Conservation (phyloP, 2,113 vertebrate species). For the Trinectes maculatus region DNA sequence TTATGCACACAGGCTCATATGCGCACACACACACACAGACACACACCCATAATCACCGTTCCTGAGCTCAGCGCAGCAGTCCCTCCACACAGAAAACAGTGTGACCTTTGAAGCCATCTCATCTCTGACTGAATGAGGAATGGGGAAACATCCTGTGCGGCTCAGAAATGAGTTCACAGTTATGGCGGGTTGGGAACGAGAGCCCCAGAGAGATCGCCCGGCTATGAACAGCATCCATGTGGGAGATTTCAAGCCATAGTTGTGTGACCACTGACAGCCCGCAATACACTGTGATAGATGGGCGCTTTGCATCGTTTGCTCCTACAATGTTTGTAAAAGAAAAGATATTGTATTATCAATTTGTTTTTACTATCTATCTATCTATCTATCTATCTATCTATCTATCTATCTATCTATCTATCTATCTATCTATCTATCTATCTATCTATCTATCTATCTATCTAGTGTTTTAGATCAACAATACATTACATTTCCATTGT, state of each 20-base stretch:
- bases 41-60: slow-evolving; percentile 8
- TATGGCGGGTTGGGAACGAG: slow-evolving; percentile 56
- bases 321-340: background rate
- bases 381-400: too few species aligned
- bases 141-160: slow-evolving; percentile 63
- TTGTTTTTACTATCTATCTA: background rate
- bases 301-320: background rate
- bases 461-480: too few species aligned
- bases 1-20: background rate
- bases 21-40: background rate
- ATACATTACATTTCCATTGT: too few species aligned
- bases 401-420: too few species aligned
- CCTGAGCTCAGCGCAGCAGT: slow-evolving; percentile 7
- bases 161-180: slow-evolving; percentile 62
- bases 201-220: slow-evolving; percentile 51
- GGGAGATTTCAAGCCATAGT: slow-evolving; percentile 26
- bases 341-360: background rate
- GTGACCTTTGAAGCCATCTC: slow-evolving; percentile 71
- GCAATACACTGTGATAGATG: slow-evolving; percentile 29
- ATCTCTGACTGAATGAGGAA: slow-evolving; percentile 57
- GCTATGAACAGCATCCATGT: slow-evolving; percentile 40
- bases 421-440: too few species aligned
- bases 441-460: too few species aligned
- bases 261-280: slow-evolving; percentile 19
- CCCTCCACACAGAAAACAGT: slow-evolving; percentile 34